Evolutionary conservation across 1,140 invertebrate genomes (phyloP).

Genomic region (Anadara kagoshimensis): DNA sequence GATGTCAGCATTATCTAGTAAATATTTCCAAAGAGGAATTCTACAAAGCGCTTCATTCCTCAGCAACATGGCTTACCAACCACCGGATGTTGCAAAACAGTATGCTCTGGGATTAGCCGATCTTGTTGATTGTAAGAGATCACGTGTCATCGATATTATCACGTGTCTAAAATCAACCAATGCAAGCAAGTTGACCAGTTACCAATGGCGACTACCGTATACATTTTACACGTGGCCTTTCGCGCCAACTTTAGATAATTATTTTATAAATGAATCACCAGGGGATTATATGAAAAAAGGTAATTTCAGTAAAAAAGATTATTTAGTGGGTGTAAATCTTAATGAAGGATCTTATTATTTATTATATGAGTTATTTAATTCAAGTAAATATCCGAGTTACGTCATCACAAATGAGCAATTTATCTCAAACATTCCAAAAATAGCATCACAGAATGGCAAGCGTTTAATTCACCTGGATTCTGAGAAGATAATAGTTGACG

Average conservation of each 20-base stretch:
- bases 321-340: conserved; percentile 91
- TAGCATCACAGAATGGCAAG: conserved; percentile 28
- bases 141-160: conserved; percentile 79
- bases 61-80: conserved; percentile 92
- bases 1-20: conserved; percentile 86
- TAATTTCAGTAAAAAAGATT: conserved; percentile 81
- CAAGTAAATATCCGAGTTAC: conserved; percentile 6
- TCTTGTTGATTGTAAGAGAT: conserved; percentile 28
- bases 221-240: conserved; percentile 25
- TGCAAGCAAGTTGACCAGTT: conserved; percentile 86
- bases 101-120: conserved; percentile 75
- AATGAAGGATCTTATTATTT: conserved; percentile 80
- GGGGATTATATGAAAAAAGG: conserved; percentile 23
- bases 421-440: conserved; percentile 11
- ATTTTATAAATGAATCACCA: conserved; percentile 31
- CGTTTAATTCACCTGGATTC: background rate
- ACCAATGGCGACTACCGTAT: conserved; percentile 80
- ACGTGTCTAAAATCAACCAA: conserved; percentile 83
- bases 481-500: conserved; percentile 29
- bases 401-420: conserved; percentile 6
- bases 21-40: conserved; percentile 87
- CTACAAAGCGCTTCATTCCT: conserved; percentile 78
- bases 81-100: conserved; percentile 86
- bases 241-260: conserved; percentile 36
- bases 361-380: conserved; percentile 33